phyloP scores from a whole-genome alignment of 2,113 vertebrate genomes.

The Myrmecobius fasciatus region DNA sequence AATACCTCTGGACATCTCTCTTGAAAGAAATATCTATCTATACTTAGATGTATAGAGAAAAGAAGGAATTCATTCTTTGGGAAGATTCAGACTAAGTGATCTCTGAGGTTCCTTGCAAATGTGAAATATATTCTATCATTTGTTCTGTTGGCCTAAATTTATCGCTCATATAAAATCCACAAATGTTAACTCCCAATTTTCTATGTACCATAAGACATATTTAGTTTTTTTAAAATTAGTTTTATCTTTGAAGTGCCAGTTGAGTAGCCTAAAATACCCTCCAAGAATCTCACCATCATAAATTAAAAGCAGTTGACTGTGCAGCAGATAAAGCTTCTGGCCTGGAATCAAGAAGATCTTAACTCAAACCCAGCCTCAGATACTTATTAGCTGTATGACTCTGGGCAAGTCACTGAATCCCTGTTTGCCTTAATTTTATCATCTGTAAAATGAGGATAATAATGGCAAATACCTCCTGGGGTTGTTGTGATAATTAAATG shows the following conservation, averaged over 20 bases:
- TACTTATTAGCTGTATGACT: background rate
- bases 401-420: background rate
- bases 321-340: background rate
- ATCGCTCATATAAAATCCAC: background rate
- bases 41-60: background rate
- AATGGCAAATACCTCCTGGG: background rate
- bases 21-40: background rate
- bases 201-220: slow-evolving; percentile 20
- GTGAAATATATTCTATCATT: background rate
- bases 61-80: background rate
- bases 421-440: background rate
- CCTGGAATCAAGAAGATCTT: background rate
- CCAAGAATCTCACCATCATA: slow-evolving; percentile 34
- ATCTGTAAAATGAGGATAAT: background rate
- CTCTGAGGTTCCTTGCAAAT: slow-evolving; percentile 38
- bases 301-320: background rate
- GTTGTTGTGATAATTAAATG: background rate
- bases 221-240: slow-evolving; percentile 2
- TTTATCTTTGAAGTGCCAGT: slow-evolving; percentile 17
- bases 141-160: slow-evolving; percentile 14
- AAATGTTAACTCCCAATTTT: background rate
- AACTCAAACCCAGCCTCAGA: background rate
- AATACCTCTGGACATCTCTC: too few relatives aligned
- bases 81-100: background rate
- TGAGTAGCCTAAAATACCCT: slow-evolving; percentile 44